Evolutionary conservation across 1,140 invertebrate genomes (phyloP).

Genomic region (Chelonus insularis): DNA sequence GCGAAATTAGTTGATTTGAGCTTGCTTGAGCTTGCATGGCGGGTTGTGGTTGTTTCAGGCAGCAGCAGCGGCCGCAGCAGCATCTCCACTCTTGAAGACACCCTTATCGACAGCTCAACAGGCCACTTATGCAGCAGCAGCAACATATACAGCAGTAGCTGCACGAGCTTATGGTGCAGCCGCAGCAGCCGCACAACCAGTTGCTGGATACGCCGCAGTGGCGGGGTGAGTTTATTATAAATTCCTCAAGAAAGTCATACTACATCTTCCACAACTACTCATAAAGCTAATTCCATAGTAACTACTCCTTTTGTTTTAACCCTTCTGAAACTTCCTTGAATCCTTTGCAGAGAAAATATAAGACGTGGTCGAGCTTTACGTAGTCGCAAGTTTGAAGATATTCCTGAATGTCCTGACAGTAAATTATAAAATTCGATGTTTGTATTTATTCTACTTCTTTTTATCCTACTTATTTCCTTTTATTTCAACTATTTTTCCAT

Average conservation of each 20-base stretch:
- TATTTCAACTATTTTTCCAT: no score
- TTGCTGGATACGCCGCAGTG: conserved; percentile 68
- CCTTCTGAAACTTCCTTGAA: conserved; percentile 8
- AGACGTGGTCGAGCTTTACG: conserved; percentile 47
- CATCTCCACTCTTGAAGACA: conserved; percentile 70
- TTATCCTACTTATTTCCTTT: no score
- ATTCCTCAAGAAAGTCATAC: neutral
- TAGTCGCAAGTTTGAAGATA: conserved; percentile 44
- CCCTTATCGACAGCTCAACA: conserved; percentile 71
- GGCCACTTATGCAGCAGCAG: conserved; percentile 80
- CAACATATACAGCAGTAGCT: conserved; percentile 79
- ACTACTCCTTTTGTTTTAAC: neutral
- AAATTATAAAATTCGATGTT: conserved; percentile 30
- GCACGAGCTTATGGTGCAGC: conserved; percentile 72
- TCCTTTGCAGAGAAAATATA: conserved; percentile 42
- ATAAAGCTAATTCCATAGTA: no score
- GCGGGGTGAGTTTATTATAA: conserved; percentile 66
- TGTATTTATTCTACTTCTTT: conserved; percentile 20
- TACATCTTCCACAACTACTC: no score
- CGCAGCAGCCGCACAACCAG: conserved; percentile 70
- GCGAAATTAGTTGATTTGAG: conserved; percentile 43
- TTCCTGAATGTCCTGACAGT: conserved; percentile 30
- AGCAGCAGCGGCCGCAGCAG: conserved; percentile 69
- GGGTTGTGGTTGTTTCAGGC: conserved; percentile 64
- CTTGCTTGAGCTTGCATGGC: conserved; percentile 60